These are phyloP conservation scores for Empidonax traillii DNA, from an alignment of 2,113 vertebrate genomes.

Conservation along the genomic window DNA sequence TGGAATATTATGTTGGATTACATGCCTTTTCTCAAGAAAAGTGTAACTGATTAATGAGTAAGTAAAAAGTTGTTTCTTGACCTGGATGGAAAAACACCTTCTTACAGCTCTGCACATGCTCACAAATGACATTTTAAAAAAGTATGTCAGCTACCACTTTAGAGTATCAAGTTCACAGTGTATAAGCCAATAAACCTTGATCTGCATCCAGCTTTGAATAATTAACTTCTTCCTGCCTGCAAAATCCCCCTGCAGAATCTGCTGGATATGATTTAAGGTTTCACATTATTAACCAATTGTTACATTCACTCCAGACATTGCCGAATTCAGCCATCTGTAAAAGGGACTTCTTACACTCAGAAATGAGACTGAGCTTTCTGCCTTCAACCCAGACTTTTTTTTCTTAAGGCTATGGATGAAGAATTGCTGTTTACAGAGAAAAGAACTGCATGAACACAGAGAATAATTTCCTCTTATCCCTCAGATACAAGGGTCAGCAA, in stretches of 20 bases:
- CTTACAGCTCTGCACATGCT: neutral
- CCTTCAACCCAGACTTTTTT: neutral
- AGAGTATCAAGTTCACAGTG: neutral
- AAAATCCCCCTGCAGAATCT: conserved; percentile 1
- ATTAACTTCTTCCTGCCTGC: conserved; percentile 20
- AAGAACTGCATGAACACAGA: neutral
- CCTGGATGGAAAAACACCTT: neutral
- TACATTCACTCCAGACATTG: neutral
- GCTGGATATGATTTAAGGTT: neutral
- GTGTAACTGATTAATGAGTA: neutral
- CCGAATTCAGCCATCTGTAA: neutral
- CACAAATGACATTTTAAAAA: neutral
- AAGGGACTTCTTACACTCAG: neutral
- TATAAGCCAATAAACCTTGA: neutral
- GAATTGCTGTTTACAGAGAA: neutral
- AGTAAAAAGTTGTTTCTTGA: neutral
- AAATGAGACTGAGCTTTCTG: neutral
- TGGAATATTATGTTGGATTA: neutral
- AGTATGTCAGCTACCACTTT: neutral
- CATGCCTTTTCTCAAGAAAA: neutral
- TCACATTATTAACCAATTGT: neutral
- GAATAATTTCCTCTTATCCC: neutral
- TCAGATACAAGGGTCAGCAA: conserved; percentile 32
- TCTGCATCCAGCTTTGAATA: neutral
- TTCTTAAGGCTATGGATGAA: neutral